phyloP scores from a whole-genome alignment of 1,140 invertebrate genomes.

The Zaprionus lachaisei region DNA sequence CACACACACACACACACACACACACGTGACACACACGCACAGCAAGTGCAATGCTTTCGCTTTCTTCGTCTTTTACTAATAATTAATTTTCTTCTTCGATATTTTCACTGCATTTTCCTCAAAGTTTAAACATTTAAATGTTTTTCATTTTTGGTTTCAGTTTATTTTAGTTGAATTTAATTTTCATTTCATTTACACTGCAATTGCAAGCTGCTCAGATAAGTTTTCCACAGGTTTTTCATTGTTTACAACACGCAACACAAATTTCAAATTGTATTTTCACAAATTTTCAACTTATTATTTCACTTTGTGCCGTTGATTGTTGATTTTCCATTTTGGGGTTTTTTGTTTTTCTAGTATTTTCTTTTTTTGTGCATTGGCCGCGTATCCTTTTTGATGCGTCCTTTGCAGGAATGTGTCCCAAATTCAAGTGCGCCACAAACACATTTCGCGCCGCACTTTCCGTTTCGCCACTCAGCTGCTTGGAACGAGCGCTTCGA shows the following conservation, averaged over 20 bases:
- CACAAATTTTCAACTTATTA: constrained; percentile 1
- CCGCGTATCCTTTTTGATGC: constrained; percentile 49
- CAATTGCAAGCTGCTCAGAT: constrained; percentile 13
- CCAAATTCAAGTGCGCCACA: constrained; percentile 81
- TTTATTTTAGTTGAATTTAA: constrained; percentile 6
- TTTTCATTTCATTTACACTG: constrained; percentile 4
- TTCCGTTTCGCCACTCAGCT: constrained; percentile 74
- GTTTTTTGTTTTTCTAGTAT: constrained; percentile 12
- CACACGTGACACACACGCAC: constrained; percentile 24
- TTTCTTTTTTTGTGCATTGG: constrained; percentile 24
- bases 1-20: constrained; percentile 38
- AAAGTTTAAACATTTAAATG: constrained; percentile 8
- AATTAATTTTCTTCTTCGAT: not conserved
- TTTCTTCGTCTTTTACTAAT: constrained; percentile 19
- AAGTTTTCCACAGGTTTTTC: constrained; percentile 45
- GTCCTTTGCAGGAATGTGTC: constrained; percentile 82
- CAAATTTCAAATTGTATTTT: not conserved
- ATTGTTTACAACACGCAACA: constrained; percentile 22
- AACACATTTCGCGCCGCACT: constrained; percentile 71
- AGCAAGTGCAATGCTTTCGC: constrained; percentile 42
- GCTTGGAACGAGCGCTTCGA: constrained; percentile 56
- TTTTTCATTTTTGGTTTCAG: not conserved
- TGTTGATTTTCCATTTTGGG: not conserved
- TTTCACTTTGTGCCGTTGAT: constrained; percentile 20
- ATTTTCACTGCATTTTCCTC: constrained; percentile 6